These are phyloP conservation scores for Emydocephalus ijimae DNA, from an alignment of 2,113 vertebrate genomes.

Conservation along the genomic window DNA sequence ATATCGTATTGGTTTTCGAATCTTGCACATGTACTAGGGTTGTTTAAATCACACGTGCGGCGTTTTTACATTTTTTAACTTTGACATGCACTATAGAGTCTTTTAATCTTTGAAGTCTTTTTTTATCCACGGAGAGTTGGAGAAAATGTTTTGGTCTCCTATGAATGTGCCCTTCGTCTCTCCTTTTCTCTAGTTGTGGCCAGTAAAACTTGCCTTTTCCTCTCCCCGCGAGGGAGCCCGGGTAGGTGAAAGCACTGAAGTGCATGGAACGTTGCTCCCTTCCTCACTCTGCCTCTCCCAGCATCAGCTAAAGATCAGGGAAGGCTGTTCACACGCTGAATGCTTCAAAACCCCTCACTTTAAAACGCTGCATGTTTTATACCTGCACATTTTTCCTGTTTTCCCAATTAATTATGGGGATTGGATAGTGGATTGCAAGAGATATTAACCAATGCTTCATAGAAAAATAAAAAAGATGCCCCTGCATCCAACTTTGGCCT, in stretches of 20 bases:
- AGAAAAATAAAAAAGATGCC: background rate
- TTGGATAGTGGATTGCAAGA: background rate
- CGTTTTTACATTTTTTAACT: background rate
- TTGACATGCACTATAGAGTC: background rate
- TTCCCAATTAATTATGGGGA: background rate
- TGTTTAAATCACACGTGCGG: background rate
- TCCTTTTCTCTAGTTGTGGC: slow-evolving; percentile 82
- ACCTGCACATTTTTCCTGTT: background rate
- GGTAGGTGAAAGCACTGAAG: slow-evolving; percentile 82
- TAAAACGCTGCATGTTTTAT: slow-evolving; percentile 33
- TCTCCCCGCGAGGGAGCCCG: slow-evolving; percentile 89
- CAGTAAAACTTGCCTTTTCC: slow-evolving; percentile 92
- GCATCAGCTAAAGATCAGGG: slow-evolving; percentile 50
- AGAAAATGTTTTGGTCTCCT: background rate
- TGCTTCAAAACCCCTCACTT: slow-evolving; percentile 27
- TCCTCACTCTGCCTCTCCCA: background rate
- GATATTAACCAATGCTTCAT: background rate
- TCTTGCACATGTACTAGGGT: background rate
- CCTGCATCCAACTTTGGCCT: background rate
- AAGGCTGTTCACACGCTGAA: slow-evolving; percentile 35
- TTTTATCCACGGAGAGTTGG: background rate
- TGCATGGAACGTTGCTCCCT: background rate
- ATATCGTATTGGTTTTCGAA: background rate
- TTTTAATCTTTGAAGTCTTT: background rate
- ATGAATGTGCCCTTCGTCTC: slow-evolving; percentile 73